A percentile compares a stretch with the other conserved stretches of the same genome.
phyloP scores from a whole-genome alignment of 2,113 vertebrate genomes.

The Ceyx cyanopectus region DNA sequence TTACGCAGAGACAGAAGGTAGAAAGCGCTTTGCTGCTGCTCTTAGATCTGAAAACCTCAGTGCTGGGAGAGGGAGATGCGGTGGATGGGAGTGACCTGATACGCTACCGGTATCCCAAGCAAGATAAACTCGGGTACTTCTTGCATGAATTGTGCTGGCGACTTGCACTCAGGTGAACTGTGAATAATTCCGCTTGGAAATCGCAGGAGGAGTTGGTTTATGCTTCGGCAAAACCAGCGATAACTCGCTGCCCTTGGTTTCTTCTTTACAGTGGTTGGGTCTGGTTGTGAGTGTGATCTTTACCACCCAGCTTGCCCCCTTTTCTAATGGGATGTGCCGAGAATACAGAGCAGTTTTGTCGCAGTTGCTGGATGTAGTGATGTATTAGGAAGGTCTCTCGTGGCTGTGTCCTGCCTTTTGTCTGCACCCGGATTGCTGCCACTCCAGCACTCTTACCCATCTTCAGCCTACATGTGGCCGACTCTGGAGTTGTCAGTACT shows the following conservation, averaged over 20 bases:
- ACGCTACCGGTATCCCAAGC: not conserved
- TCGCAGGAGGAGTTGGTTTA: not conserved
- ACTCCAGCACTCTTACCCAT: not conserved
- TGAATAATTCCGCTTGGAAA: constrained; percentile 1
- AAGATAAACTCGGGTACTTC: not conserved
- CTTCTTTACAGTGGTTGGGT: not conserved
- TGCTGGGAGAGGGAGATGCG: not conserved
- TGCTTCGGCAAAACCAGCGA: not conserved
- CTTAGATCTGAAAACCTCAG: not conserved
- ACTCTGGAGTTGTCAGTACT: not conserved
- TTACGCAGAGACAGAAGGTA: constrained; percentile 42
- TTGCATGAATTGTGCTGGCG: not conserved
- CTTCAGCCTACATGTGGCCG: not conserved
- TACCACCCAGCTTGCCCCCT: not conserved
- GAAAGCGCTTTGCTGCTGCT: constrained; percentile 14
- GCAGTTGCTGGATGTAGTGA: not conserved
- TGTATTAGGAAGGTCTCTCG: not conserved
- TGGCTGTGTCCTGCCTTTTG: not conserved
- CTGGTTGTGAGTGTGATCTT: not conserved
- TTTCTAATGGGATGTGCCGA: not conserved
- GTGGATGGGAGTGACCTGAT: not conserved
- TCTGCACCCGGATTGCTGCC: not conserved
- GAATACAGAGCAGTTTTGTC: not conserved
- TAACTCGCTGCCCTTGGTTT: not conserved
- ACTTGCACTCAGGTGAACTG: constrained; percentile 28